These are phyloP conservation scores for Luffia ferchaultella DNA, from an alignment of 2,888 invertebrate genomes.

Conservation along the genomic window DNA sequence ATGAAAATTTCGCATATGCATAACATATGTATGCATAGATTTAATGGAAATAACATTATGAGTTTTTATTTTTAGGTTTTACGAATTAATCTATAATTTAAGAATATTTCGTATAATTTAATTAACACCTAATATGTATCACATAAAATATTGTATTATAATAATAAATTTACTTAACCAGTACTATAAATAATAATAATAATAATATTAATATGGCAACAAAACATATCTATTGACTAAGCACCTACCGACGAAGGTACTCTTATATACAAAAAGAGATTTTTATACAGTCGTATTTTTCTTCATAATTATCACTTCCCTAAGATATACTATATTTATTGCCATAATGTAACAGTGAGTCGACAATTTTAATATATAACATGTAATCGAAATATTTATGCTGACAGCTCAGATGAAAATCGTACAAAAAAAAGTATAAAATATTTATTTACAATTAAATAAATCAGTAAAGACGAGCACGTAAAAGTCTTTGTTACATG, in stretches of 20 bases:
- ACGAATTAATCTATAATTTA: neutral
- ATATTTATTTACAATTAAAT: no score
- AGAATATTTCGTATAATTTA: neutral
- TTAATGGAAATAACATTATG: no score
- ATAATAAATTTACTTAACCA: slow-evolving; percentile 31
- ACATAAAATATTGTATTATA: slow-evolving; percentile 37
- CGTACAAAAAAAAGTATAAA: no score
- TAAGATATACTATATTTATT: slow-evolving; percentile 57
- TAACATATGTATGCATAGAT: no score
- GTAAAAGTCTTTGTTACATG: no score
- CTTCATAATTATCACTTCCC: slow-evolving; percentile 43
- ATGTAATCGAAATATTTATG: no score
- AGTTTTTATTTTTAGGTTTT: neutral
- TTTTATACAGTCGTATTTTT: slow-evolving; percentile 25
- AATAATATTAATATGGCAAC: slow-evolving; percentile 66
- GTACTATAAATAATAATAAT: slow-evolving; percentile 57
- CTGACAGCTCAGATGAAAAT: no score
- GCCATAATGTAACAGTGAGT: slow-evolving; percentile 38
- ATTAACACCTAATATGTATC: slow-evolving; percentile 28
- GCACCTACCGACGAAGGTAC: slow-evolving; percentile 56
- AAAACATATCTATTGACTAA: slow-evolving; percentile 60
- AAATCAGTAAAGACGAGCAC: no score
- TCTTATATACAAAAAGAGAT: slow-evolving; percentile 50
- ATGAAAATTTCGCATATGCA: no score
- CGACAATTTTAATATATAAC: no score